Percentiles rank a stretch among this genome's conserved stretches.
Conservation (phyloP, 2,888 invertebrate species). For the Chrysolina americana region DNA sequence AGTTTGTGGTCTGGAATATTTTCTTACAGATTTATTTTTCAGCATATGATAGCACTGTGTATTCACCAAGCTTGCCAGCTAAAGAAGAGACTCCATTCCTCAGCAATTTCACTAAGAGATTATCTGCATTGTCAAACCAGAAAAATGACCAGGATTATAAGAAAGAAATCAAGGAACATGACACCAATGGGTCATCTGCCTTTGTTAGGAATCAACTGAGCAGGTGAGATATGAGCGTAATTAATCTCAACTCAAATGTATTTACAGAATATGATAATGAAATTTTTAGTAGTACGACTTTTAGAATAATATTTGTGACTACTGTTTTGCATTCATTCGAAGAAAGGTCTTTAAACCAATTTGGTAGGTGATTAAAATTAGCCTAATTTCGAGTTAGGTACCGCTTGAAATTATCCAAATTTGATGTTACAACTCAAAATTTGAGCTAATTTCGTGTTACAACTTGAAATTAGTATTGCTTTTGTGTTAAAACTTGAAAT, state of each 20-base stretch:
- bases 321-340: too few species aligned
- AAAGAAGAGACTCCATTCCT: conserved; percentile 79
- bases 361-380: too few species aligned
- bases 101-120: conserved; percentile 79
- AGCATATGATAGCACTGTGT: conserved; percentile 59
- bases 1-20: neutral
- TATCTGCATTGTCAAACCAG: conserved; percentile 68
- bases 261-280: too few species aligned
- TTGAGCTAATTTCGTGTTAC: too few species aligned
- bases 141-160: conserved; percentile 61
- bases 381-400: too few species aligned
- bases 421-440: too few species aligned
- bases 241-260: neutral
- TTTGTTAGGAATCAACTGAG: conserved; percentile 55
- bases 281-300: too few species aligned
- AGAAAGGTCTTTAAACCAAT: too few species aligned
- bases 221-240: conserved; percentile 50
- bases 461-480: too few species aligned
- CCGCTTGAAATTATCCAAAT: too few species aligned
- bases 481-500: too few species aligned
- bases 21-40: conserved; percentile 31
- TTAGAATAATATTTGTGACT: too few species aligned
- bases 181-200: conserved; percentile 62
- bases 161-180: conserved; percentile 67
- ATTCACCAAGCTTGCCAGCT: conserved; percentile 48